Evolutionary conservation across 2,888 invertebrate species (phyloP).

Genomic region (Liposcelis brunnea): DNA sequence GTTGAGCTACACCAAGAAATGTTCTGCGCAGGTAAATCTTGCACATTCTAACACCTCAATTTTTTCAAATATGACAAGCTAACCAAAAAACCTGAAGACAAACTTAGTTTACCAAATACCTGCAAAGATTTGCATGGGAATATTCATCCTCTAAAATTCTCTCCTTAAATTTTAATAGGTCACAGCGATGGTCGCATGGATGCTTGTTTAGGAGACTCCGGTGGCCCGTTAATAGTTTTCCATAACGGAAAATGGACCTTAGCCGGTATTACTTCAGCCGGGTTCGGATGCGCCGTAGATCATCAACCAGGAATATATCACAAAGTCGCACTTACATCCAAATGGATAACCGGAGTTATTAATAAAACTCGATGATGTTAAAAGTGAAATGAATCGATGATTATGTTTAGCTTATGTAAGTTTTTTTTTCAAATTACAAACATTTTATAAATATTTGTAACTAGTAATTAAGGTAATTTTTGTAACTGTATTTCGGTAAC

Average conservation of each 20-base stretch:
- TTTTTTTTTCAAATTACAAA: no score
- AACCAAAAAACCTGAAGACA: no score
- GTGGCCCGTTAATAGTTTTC: constrained; percentile 56
- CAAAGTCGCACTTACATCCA: constrained; percentile 50
- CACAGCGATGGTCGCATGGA: constrained; percentile 68
- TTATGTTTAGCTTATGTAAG: no score
- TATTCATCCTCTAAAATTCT: neutral
- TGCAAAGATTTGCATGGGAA: no score
- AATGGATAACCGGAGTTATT: constrained; percentile 36
- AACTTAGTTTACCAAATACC: no score
- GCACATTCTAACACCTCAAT: neutral
- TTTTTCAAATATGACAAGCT: neutral
- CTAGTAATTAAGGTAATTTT: no score
- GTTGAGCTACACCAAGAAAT: constrained; percentile 59
- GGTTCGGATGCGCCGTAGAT: constrained; percentile 71
- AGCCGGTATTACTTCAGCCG: constrained; percentile 69
- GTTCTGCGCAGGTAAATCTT: constrained; percentile 52
- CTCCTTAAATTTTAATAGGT: constrained; percentile 27
- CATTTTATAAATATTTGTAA: no score
- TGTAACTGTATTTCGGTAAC: no score
- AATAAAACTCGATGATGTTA: neutral
- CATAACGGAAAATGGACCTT: constrained; percentile 55
- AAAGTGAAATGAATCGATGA: no score
- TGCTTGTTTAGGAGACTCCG: constrained; percentile 67
- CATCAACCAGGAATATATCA: constrained; percentile 78